Percentiles rank a stretch among this genome's conserved stretches.
Evolutionary conservation across 1,140 invertebrate genomes (phyloP).

Genomic region (Lepidurus arcticus): DNA sequence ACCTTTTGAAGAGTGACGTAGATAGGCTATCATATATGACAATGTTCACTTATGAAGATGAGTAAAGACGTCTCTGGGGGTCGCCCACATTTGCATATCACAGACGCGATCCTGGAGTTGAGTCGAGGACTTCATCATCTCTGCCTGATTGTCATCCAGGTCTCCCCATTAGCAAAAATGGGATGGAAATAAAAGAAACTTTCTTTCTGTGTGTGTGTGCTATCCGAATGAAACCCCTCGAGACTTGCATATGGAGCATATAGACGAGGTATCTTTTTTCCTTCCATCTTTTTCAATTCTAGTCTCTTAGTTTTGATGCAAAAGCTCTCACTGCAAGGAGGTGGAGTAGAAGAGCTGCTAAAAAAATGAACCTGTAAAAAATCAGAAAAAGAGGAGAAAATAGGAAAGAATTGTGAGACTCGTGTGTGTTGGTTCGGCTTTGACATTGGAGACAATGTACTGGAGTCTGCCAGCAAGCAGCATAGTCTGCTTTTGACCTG

Average conservation of each 20-base stretch:
- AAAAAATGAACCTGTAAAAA: neutral
- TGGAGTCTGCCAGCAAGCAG: neutral
- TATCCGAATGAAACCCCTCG: neutral
- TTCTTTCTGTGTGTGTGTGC: neutral
- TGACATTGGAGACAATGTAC: neutral
- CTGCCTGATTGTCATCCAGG: conserved; percentile 17
- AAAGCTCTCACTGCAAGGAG: neutral
- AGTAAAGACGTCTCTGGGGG: conserved; percentile 17
- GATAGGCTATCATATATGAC: conserved; percentile 8
- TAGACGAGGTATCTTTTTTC: neutral
- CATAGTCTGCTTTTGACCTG: neutral
- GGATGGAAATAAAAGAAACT: conserved; percentile 9
- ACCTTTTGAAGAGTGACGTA: neutral
- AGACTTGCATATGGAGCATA: neutral
- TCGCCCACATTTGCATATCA: conserved; percentile 1
- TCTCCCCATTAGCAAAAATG: conserved; percentile 18
- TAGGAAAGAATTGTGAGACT: conserved; percentile 1
- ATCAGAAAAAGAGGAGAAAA: neutral
- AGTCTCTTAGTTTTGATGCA: neutral
- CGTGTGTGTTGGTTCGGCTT: neutral
- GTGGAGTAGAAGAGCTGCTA: neutral
- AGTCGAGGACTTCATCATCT: conserved; percentile 1
- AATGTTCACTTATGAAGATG: conserved; percentile 22
- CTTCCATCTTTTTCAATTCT: neutral
- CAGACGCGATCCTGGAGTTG: neutral